These are phyloP conservation scores for Drosophila murphyi DNA, from an alignment of 1,140 invertebrate genomes.

Conservation along the genomic window DNA sequence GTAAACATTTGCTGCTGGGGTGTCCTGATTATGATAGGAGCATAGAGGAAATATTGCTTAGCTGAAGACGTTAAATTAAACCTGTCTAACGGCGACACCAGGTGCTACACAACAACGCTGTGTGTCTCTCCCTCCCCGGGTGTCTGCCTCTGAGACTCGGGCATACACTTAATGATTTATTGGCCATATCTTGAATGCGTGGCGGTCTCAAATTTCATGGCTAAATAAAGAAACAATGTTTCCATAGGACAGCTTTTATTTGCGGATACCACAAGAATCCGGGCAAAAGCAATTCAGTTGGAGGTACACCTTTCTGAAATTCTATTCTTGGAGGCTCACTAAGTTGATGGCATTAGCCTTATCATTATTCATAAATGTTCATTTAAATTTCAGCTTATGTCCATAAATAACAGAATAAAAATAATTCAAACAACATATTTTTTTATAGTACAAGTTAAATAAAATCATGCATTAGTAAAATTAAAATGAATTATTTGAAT, in stretches of 20 bases:
- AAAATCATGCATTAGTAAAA: no score
- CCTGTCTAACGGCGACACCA: slow-evolving; percentile 18
- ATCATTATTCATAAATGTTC: no score
- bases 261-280: neutral
- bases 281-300: neutral
- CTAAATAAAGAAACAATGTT: slow-evolving; percentile 56
- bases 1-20: slow-evolving; percentile 6
- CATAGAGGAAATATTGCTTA: neutral
- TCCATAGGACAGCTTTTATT: slow-evolving; percentile 8
- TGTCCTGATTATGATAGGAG: neutral
- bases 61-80: neutral
- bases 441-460: no score
- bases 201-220: slow-evolving; percentile 70
- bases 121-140: neutral
- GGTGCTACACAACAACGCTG: slow-evolving; percentile 9
- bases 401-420: no score
- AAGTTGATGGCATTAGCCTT: no score
- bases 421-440: no score
- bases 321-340: no score
- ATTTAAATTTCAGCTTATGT: no score
- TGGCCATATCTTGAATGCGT: slow-evolving; percentile 64
- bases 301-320: neutral
- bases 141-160: neutral
- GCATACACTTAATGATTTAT: slow-evolving; percentile 69
- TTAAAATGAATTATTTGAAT: no score